Base-by-base conservation (phyloP, 2,888 invertebrate genomes). In the Perizoma affinitatum region DNA sequence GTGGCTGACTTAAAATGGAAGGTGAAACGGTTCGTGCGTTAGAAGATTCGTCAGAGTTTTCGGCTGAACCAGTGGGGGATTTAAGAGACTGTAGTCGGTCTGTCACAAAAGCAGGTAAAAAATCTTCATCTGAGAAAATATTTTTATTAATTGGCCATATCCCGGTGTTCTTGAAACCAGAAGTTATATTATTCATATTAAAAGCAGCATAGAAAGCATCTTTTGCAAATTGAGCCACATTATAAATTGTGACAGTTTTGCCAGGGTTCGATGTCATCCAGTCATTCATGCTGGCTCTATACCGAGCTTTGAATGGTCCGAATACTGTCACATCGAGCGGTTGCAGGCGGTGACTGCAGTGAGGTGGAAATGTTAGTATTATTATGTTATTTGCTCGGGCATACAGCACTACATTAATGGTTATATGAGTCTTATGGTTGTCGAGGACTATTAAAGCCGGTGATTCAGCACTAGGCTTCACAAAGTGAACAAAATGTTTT, bases 191-290 rank as follows among this genome's bases (percentile, higher is more conserved):
- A n/a, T 52, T n/a, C 34, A 52, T 52, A 35, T 9, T 35, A 35
- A 52, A 52, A n/a, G 60, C 57, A 55, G 58, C 54, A 43, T 48
- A 58, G 42, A 35, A 67, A 54, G 62, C 67, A 10, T 60, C 44
- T 59, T 41, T 60, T 34, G 62, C 60, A 63, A 67, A 65, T 50
- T 61, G 56, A 47, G 61, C 63, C 7, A 67, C 63, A 54, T 61
- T 58, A 43, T 67, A 64, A 54, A 67, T 63, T 10, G 63, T 63
- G 44, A 62, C 60, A 45, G 57, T 58, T 55, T 66, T 41, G 6
- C 63, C 60, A 51, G 65, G 61, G 10, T 67, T 57, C 1, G 63
- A 63, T 11, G 58, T 49, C 68, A 64, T 68, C 66, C 63, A 66
- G 44, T 59, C 65, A 54, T 66, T 68, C 64, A 68, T 68, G 47